A percentile compares a stretch with the other conserved stretches of the same genome.
These are phyloP conservation scores for Nyctibius grandis DNA, from an alignment of 2,797 vertebrate species.

Conservation along the genomic window DNA sequence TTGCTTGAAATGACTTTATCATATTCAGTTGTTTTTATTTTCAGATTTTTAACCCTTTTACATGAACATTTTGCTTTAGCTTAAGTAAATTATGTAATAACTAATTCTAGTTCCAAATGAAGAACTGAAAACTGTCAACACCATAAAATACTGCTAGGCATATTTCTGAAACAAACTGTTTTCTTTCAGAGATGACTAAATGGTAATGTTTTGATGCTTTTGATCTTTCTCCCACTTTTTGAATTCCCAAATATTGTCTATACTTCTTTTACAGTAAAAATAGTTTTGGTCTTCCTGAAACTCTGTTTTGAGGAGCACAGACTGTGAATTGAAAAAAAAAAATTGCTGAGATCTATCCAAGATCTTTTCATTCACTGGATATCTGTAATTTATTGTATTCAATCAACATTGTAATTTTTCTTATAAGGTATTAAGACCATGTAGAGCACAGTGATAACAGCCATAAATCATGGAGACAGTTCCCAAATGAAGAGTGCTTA, in stretches of 20 bases:
- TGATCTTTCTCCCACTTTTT: not conserved
- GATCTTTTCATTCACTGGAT: not conserved
- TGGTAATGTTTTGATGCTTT: not conserved
- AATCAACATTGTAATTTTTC: not conserved
- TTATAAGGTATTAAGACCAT: not conserved
- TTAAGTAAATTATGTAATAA: not conserved
- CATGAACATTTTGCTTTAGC: not conserved
- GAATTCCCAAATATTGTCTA: not conserved
- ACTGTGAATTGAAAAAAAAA: not conserved
- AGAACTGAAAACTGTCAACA: not conserved
- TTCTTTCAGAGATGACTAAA: not conserved
- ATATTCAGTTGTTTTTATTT: not conserved
- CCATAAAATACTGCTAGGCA: not conserved
- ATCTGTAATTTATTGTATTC: not conserved
- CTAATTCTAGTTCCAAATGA: not conserved
- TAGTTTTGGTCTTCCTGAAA: not conserved
- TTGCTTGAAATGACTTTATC: not conserved
- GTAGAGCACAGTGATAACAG: not conserved
- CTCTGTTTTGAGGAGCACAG: not conserved
- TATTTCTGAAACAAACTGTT: not conserved
- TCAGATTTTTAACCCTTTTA: not conserved
- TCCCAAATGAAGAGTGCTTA: not conserved
- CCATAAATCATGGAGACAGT: slow-evolving; percentile 17
- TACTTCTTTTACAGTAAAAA: not conserved
- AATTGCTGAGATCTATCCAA: not conserved